These are phyloP conservation scores for Alosa alosa DNA, from an alignment of 2,113 vertebrate genomes.

Conservation along the genomic window DNA sequence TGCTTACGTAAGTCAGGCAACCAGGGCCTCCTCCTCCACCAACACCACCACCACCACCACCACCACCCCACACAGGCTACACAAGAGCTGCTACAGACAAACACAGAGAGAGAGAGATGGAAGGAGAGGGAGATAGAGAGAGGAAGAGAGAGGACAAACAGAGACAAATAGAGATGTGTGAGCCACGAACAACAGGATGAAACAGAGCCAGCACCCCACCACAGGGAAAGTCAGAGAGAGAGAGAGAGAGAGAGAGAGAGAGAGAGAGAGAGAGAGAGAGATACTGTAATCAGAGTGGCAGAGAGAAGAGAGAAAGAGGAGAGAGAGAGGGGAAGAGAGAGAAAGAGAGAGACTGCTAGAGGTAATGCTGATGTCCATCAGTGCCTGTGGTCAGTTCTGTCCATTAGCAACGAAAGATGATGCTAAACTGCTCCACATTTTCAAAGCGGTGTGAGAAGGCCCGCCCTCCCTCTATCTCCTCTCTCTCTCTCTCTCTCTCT, in stretches of 20 bases:
- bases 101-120: neutral
- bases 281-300: neutral
- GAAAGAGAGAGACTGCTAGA: neutral
- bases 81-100: neutral
- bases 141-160: neutral
- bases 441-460: neutral
- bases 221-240: neutral
- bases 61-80: neutral
- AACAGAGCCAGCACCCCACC: neutral
- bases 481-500: neutral
- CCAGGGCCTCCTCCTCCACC: neutral
- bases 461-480: too few relatives aligned
- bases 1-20: neutral
- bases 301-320: neutral
- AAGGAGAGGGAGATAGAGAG: neutral
- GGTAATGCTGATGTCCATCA: neutral
- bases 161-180: slow-evolving; percentile 2
- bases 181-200: neutral
- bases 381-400: neutral
- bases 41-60: too few relatives aligned
- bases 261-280: neutral
- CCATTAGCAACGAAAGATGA: slow-evolving; percentile 5
- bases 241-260: neutral
- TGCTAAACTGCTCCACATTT: slow-evolving; percentile 9
- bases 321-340: neutral